Evolutionary conservation across 2,113 vertebrate genomes (phyloP).

Genomic region (Archilochus colubris): DNA sequence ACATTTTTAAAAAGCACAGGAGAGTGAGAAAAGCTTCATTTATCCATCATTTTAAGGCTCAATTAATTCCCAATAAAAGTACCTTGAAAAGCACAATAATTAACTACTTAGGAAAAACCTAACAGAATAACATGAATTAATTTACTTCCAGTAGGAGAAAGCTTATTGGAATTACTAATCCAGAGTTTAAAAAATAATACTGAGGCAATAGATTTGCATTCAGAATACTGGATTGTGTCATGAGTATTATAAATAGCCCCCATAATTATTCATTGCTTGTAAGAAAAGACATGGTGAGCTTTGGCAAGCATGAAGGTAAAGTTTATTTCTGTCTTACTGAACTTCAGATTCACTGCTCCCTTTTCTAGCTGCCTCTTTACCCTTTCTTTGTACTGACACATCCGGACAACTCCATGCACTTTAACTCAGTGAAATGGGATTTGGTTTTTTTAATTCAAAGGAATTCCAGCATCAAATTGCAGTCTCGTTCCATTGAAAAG

Average conservation of each 20-base stretch:
- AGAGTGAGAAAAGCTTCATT: neutral
- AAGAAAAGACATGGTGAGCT: neutral
- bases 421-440: fast-evolving
- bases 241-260: neutral
- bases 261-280: neutral
- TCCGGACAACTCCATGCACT: fast-evolving
- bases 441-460: fast-evolving
- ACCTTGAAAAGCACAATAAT: neutral
- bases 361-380: neutral
- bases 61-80: neutral
- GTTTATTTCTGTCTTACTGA: neutral
- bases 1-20: neutral
- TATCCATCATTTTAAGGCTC: neutral
- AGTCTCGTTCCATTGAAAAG: fast-evolving
- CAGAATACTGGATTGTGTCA: neutral
- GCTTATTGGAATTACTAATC: neutral
- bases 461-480: fast-evolving
- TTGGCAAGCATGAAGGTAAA: neutral
- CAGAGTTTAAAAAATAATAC: neutral
- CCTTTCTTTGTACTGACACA: neutral
- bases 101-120: neutral
- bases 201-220: neutral
- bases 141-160: neutral
- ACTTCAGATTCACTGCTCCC: neutral
- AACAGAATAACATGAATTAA: neutral